Conservation (phyloP, 2,888 invertebrate genomes). For the Gastracanthus pulcherrimus region DNA sequence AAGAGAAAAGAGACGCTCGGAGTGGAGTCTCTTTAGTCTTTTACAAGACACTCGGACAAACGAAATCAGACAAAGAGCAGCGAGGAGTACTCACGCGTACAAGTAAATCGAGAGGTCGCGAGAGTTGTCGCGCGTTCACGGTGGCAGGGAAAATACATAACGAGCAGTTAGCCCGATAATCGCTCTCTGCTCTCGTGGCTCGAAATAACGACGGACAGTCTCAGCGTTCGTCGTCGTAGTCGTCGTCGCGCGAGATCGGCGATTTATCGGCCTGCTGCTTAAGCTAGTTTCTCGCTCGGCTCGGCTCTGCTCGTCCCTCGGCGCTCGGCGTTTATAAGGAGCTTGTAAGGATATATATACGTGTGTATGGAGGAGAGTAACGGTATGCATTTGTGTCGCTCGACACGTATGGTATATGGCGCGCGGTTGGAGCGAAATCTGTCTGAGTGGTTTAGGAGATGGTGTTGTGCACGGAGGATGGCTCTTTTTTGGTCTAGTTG, state of each 20-base stretch:
- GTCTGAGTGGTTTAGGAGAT: neutral
- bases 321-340: slow-evolving; percentile 14
- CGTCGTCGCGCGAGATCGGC: slow-evolving; percentile 26
- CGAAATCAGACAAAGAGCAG: neutral
- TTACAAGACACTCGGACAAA: slow-evolving; percentile 1
- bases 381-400: neutral
- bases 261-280: slow-evolving; percentile 41
- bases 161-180: slow-evolving; percentile 50
- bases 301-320: neutral
- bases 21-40: no score
- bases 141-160: slow-evolving; percentile 45
- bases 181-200: slow-evolving; percentile 45
- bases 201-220: slow-evolving; percentile 54
- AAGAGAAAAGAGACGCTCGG: no score
- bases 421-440: neutral
- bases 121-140: neutral
- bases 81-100: neutral
- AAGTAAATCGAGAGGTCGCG: neutral
- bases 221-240: slow-evolving; percentile 14
- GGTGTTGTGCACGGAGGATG: neutral
- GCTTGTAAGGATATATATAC: slow-evolving; percentile 8
- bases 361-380: neutral
- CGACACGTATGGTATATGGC: neutral
- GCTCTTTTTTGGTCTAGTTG: neutral
- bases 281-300: slow-evolving; percentile 19